These are phyloP conservation scores for Cataglyphis altisquamis DNA, from an alignment of 2,888 invertebrate species.

Conservation along the genomic window DNA sequence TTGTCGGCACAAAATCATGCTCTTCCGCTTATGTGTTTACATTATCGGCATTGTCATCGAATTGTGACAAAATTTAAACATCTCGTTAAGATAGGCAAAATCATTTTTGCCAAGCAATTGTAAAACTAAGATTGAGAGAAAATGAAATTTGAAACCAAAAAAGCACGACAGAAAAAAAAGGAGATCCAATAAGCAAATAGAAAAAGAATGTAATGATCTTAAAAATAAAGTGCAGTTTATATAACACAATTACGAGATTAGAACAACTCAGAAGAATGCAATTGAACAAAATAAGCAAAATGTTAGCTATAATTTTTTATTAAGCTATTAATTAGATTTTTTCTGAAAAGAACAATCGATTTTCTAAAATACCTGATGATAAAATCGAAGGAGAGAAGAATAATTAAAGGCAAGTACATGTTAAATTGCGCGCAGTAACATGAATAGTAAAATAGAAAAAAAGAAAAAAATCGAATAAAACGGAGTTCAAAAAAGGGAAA, in stretches of 20 bases:
- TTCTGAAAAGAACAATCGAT: neutral
- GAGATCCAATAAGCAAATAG: neutral
- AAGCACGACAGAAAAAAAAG: neutral
- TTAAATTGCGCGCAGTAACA: conserved; percentile 5
- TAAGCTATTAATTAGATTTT: neutral
- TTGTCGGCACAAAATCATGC: conserved; percentile 51
- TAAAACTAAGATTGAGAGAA: conserved; percentile 45
- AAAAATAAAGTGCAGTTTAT: conserved; percentile 5
- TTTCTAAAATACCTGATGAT: neutral
- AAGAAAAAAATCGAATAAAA: neutral
- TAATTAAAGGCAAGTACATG: neutral
- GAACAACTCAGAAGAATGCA: neutral
- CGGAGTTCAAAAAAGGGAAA: conserved; percentile 4
- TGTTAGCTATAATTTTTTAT: neutral
- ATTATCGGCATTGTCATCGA: conserved; percentile 35
- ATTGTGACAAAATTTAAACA: conserved; percentile 47
- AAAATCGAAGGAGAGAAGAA: neutral
- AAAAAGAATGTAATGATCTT: conserved; percentile 28
- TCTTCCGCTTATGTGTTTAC: conserved; percentile 36
- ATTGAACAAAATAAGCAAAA: neutral
- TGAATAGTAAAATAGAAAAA: neutral
- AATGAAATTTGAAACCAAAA: conserved; percentile 1
- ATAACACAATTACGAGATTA: neutral
- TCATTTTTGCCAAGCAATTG: conserved; percentile 49
- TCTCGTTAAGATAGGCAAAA: conserved; percentile 59